Base-by-base conservation (phyloP, 2,888 invertebrate genomes). In the Ichneumon xanthorius region DNA sequence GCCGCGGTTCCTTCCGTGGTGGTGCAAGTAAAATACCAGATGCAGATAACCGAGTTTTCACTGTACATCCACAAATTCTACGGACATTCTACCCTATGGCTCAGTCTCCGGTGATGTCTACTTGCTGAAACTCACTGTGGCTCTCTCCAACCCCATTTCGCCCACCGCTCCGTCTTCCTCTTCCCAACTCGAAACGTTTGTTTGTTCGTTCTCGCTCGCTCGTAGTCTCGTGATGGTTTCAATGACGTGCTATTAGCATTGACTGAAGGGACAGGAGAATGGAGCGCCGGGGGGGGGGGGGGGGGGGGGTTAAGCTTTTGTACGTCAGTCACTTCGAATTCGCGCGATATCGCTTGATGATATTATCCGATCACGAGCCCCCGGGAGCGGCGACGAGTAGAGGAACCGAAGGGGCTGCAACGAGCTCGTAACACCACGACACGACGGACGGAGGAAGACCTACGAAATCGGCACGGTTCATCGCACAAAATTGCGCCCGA, bases 281-380 rank as follows among this genome's bases (percentile, higher is more conserved):
- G 83, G 73, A 76, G 85, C 81, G 86, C 53, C 50, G 68, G 53
- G 65, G 78, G 53, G 50, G 68, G 48, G 65, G 78, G 63, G 50
- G 71, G 53, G 65, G 58, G 55, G 71, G 53, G 65, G 78, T 75
- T 86, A 82, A 86, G 87, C 88, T 88, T 89, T 89, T 87, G 88
- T 87, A 88, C 83, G 86, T 85, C 86, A 79, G 87, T 86, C 84
- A 81, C 79, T 84, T 87, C 82, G 88, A 88, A 88, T 89, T 89
- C 88, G 85, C 70, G 80, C 80, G 80, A 86, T 86, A 86, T 86
- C 77, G 77, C 83, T 80, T 86, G 86, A 86, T 86, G 86, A 86
- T 86, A 86, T 86, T 86, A 86, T 86, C 83, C 86, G 86, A 86
- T 86, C 86, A 86, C 83, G 86, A 76, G 82, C 82, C 77, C 77